These are phyloP conservation scores for Agrochola circellaris DNA, from an alignment of 2,888 invertebrate species.

Conservation along the genomic window DNA sequence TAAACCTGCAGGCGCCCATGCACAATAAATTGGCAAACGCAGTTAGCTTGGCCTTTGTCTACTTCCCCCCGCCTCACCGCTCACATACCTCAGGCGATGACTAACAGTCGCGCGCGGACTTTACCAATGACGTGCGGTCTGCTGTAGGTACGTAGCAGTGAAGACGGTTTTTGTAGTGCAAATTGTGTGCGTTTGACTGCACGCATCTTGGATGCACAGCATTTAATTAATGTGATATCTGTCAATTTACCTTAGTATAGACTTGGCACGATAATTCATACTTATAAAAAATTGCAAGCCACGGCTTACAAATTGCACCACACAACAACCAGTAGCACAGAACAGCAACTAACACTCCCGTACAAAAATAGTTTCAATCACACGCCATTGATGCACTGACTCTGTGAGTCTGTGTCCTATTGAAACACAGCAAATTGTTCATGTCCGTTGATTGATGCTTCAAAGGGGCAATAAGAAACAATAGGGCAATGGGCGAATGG, in stretches of 20 bases:
- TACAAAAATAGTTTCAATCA: slow-evolving; percentile 79
- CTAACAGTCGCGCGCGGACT: too few species aligned
- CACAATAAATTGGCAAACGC: too few species aligned
- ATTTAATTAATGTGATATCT: too few species aligned
- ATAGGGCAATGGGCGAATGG: slow-evolving; percentile 23
- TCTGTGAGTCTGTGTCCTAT: slow-evolving; percentile 49
- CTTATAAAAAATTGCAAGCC: neutral
- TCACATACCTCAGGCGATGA: too few species aligned
- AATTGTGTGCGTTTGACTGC: neutral
- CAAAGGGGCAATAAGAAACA: slow-evolving; percentile 47
- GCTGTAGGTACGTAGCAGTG: neutral
- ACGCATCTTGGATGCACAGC: neutral
- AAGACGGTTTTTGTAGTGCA: neutral
- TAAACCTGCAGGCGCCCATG: too few species aligned
- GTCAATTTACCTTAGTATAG: neutral
- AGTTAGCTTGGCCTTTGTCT: too few species aligned
- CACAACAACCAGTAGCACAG: slow-evolving; percentile 71
- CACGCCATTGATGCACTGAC: slow-evolving; percentile 67
- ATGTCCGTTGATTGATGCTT: slow-evolving; percentile 57
- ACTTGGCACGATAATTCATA: neutral
- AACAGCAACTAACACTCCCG: slow-evolving; percentile 68
- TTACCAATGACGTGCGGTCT: too few species aligned
- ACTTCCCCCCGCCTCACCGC: too few species aligned
- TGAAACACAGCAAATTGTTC: slow-evolving; percentile 62
- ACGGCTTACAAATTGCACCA: slow-evolving; percentile 67